Base-by-base conservation (phyloP, 1,140 invertebrate species). In the Macrocentrus cingulum region DNA sequence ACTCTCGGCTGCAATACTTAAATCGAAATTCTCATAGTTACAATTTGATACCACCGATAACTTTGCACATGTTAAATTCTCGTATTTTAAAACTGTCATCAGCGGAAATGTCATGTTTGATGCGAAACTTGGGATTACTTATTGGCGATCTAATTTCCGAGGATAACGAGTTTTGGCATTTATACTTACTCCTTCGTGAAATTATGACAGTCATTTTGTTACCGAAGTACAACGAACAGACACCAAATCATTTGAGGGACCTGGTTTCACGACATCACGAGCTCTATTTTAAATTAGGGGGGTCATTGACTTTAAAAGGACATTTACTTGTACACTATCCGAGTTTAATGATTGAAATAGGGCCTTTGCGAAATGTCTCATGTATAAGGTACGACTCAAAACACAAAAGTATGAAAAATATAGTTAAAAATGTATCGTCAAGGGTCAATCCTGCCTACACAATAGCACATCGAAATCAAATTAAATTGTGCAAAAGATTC, bases 381-480 rank as follows among this genome's bases (percentile, higher is more conserved):
- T 60, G 49, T 32, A 65, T 69, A 2, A 23, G 60, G 6, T 65
- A 54, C 53, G 63, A 65, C 54, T 55, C 20, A 0, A 64, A 63
- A 53, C 67, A 69, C 48, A 57, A 59, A 32, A 22, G 61, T 55
- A 39, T 57, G 0, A 65, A 65, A 64, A 34, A 56, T 29, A 25
- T 49, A 13, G 55, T 53, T 5, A 54, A 63, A 44, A 42, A 54
- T 25, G 53, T 50, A 6, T 59, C 49, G n/a, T 65, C 63, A 22
- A 59, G 62, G 8, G 3, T 58, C 0, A 69, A 65, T 39, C n/a
- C 46, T 36, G 50, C 54, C 29, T 57, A 60, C 39, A 57, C 52
- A 36, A 22, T 66, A 44, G 59, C 61, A 20, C 46, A 60, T n/a
- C 66, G 42, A 53, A 59, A 68, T 46, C 66, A 68, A 49, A 32